Percentiles rank a stretch among this genome's conserved stretches.
phyloP scores from a whole-genome alignment of 2,113 vertebrate genomes.

The Ailuropoda melanoleuca region DNA sequence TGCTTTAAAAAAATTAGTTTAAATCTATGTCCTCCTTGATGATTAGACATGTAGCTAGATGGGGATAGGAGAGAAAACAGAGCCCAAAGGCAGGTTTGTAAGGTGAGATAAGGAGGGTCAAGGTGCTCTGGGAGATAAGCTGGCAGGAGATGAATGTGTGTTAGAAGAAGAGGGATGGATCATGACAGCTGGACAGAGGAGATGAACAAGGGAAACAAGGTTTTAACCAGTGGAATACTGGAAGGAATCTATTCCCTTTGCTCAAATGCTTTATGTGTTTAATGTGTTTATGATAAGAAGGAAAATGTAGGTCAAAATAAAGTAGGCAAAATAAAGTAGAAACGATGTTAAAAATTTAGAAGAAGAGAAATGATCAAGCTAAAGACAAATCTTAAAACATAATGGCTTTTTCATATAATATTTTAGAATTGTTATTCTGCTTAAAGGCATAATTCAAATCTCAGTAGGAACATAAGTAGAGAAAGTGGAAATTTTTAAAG shows the following conservation, averaged over 20 bases:
- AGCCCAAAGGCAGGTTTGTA: neutral
- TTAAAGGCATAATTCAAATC: neutral
- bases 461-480: neutral
- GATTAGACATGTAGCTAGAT: conserved; percentile 40
- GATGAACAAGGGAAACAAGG: neutral
- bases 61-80: neutral
- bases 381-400: neutral
- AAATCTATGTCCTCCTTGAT: neutral
- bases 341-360: neutral
- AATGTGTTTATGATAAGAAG: neutral
- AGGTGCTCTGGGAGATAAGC: neutral
- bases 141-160: neutral
- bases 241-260: neutral
- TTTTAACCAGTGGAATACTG: neutral
- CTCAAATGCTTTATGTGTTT: neutral
- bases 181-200: neutral
- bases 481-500: neutral
- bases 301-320: neutral
- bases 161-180: neutral
- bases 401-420: neutral
- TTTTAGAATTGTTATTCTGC: neutral
- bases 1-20: neutral
- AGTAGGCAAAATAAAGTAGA: neutral
- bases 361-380: neutral
- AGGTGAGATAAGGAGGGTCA: conserved; percentile 26